Evolutionary conservation across 2,888 invertebrate species (phyloP).

Genomic region (Catonia carolina): DNA sequence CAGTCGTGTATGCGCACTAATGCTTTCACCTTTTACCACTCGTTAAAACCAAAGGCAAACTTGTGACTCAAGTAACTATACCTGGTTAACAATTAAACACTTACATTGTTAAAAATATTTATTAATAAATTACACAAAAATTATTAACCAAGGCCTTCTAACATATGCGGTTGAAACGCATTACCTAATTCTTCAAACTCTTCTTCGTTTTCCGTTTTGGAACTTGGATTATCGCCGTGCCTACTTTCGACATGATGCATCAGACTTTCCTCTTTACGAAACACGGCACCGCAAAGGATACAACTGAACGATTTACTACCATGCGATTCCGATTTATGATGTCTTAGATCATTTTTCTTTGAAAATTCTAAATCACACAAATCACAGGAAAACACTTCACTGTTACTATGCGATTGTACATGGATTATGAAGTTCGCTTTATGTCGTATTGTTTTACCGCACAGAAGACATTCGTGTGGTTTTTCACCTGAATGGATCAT

Average conservation of each 20-base stretch:
- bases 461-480: constrained; percentile 32
- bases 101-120: too few species aligned
- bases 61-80: too few species aligned
- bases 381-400: constrained; percentile 19
- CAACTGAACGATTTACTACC: background rate
- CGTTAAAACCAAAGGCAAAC: too few species aligned
- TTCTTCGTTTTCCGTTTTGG: background rate
- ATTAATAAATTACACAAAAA: too few species aligned
- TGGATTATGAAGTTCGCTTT: constrained; percentile 32
- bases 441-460: constrained; percentile 31
- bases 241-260: constrained; percentile 4
- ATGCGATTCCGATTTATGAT: constrained; percentile 8
- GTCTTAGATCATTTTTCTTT: constrained; percentile 14
- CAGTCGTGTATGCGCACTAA: too few species aligned
- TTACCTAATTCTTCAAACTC: background rate
- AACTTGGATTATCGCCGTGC: background rate
- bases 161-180: constrained; percentile 17
- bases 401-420: constrained; percentile 28
- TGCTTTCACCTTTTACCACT: too few species aligned
- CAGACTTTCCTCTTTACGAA: background rate
- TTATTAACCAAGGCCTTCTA: constrained; percentile 20
- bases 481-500: constrained; percentile 33
- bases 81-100: too few species aligned
- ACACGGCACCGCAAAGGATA: background rate
- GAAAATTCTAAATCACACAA: constrained; percentile 21